Evolutionary conservation across 2,888 invertebrate species (phyloP), one percentile per base, ranked within the genome.

Genomic region (Piscicola geometra): DNA sequence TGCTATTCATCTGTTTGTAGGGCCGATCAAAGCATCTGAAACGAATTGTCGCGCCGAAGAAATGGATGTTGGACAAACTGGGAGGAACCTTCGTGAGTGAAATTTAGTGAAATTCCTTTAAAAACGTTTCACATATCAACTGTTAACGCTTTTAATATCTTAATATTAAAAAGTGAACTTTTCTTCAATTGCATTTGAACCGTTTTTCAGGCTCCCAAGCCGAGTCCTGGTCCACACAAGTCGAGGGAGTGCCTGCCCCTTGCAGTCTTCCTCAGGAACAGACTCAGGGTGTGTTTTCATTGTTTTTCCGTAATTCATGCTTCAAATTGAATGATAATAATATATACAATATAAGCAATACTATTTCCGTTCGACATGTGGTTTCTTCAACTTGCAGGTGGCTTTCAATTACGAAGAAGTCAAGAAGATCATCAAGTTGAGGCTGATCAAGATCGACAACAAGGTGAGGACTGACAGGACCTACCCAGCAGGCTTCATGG

Each of bases 41-140:
- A 91, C 95, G 99, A 88, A 90, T 99, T 84, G 92, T 93, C 86
- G 99, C 99, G 78, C 99, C 99, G 18, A 97, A 96, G 88, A 94
- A 98, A 92, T 99, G 99, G 99, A 98, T 99, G 97, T 90, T 99
- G 90, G 98, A 97, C 89, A 99, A 99, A 88, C 88, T 98, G 83
- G 94, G 95, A 80, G 98, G 98, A 85, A 94, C 93, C 77, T 98
- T 94, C 86, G 86, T 86, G 83, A 84, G 85, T 85, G 76, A n/a
- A n/a, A n/a, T n/a, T n/a, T n/a, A n/a, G n/a, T n/a, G n/a, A n/a
- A n/a, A n/a, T 47, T 47, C 50, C 50, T 47, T 47, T 21, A 47
- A n/a, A n/a, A n/a, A n/a, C 52, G 52, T 52, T 52, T 52, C 18
- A 52, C 21, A 18, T 52, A 21, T 52, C 15, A 52, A 52, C 52